Conservation (phyloP, 2,888 invertebrate genomes). For the Epistrophella euchroma region DNA sequence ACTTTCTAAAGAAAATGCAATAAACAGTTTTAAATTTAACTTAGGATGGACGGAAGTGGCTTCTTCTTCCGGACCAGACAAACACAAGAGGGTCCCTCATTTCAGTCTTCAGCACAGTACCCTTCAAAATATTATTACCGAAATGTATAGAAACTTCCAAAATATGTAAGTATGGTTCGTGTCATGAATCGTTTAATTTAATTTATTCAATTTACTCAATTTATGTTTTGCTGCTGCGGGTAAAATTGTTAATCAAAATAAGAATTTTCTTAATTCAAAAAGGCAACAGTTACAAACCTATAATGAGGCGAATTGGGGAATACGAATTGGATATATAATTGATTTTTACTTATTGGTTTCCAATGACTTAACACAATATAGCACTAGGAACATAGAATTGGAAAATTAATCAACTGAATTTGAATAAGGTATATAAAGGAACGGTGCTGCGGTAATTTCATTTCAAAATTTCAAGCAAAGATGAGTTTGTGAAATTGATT, state of each 20-base stretch:
- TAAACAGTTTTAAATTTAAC: conserved; percentile 43
- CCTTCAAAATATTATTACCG: conserved; percentile 32
- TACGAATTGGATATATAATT: background rate
- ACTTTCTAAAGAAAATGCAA: conserved; percentile 14
- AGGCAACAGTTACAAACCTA: background rate
- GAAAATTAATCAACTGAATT: conserved; percentile 21
- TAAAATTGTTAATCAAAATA: conserved; percentile 27
- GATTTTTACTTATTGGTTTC: conserved; percentile 33
- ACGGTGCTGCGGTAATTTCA: background rate
- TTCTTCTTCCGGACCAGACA: conserved; percentile 65
- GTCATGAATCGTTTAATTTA: conserved; percentile 70
- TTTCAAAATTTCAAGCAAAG: conserved; percentile 18
- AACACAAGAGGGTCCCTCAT: conserved; percentile 33
- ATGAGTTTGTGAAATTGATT: background rate
- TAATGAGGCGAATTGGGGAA: background rate
- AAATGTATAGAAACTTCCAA: conserved; percentile 36
- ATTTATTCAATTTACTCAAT: conserved; percentile 61
- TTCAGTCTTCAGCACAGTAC: background rate
- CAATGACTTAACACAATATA: conserved; percentile 15
- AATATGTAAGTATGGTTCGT: conserved; percentile 25
- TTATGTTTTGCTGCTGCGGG: conserved; percentile 52
- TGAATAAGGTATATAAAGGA: conserved; percentile 16
- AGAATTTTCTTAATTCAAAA: conserved; percentile 40
- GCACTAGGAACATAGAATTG: conserved; percentile 6
- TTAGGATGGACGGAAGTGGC: conserved; percentile 57